phyloP scores from a whole-genome alignment of 1,140 invertebrate species.

The Pogonomyrmex barbatus region DNA sequence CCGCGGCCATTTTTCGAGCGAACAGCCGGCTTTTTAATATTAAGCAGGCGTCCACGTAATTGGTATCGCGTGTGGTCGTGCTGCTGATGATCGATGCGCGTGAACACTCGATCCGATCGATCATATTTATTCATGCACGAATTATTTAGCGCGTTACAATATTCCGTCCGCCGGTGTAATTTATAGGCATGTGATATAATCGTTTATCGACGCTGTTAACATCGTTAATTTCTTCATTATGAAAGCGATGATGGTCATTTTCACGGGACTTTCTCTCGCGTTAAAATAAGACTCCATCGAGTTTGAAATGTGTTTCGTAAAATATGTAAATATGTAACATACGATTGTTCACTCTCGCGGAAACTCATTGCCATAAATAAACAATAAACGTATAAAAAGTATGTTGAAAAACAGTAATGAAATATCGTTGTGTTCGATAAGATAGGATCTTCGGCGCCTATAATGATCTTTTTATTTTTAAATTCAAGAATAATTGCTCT shows the following conservation, averaged over 20 bases:
- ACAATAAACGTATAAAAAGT: too few relatives aligned
- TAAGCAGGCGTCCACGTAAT: slow-evolving; percentile 64
- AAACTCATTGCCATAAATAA: not conserved
- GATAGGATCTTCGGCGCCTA: too few relatives aligned
- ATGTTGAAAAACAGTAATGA: too few relatives aligned
- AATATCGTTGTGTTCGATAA: too few relatives aligned
- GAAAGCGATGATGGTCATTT: slow-evolving; percentile 11
- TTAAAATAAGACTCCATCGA: slow-evolving; percentile 8
- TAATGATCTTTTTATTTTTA: too few relatives aligned
- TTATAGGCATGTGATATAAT: slow-evolving; percentile 36
- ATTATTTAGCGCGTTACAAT: slow-evolving; percentile 36
- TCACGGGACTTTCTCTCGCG: slow-evolving; percentile 16
- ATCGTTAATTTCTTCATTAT: slow-evolving; percentile 54
- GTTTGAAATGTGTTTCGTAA: not conserved
- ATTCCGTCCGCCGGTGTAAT: slow-evolving; percentile 36
- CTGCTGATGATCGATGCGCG: slow-evolving; percentile 36
- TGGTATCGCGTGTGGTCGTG: slow-evolving; percentile 50
- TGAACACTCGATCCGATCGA: slow-evolving; percentile 54
- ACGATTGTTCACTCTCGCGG: not conserved
- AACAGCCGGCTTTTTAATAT: slow-evolving; percentile 71
- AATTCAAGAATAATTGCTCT: too few relatives aligned
- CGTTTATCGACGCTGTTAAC: slow-evolving; percentile 37
- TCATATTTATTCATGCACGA: slow-evolving; percentile 56
- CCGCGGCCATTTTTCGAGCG: slow-evolving; percentile 61
- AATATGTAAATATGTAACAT: not conserved